Evolutionary conservation across 2,113 vertebrate species (phyloP), one percentile per base, ranked within the genome.

Genomic region (Rhegmatorhina hoffmannsi): DNA sequence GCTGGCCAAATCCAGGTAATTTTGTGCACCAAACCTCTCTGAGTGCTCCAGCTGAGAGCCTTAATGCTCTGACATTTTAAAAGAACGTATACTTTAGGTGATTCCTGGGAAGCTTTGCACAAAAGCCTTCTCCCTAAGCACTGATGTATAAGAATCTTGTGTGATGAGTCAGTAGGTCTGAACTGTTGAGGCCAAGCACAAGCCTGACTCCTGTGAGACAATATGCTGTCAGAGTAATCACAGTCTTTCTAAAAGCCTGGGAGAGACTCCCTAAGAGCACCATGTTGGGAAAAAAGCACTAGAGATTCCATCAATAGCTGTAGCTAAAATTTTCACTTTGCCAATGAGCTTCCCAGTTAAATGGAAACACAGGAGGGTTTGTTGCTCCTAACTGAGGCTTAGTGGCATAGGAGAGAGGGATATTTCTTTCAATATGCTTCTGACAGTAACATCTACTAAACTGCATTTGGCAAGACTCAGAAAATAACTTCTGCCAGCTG

Each of bases 1-100:
- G 2, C 38, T 20, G 17, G 4, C 36, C 38, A 84, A 74, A 81
- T 70, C n/a, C 38, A 47, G 23, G 31, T 44, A 0, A 1, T 40
- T 76, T 63, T 53, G 36, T 66, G 13, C 38, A 60, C 10, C 26
- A 40, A 46, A 87, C 49, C n/a, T 36, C 31, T 33, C 33, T 1
- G 6, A 79, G 28, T 33, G 28, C 31, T 92, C 19, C 17, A 38
- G 12, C 1, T 52, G 73, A 81, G 50, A 83, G 26, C 31, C 13
- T n/a, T 58, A 53, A 40, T 36, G 17, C 21, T 87, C 31, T 4
- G 2, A 6, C 1, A 12, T 68, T 53, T 47, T 29, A 64, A 52
- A 25, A 10, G 1, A 49, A 19, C 0, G 0, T 13, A 2, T 40
- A 1, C 3, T 26, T 46, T 10, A 10, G 28, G 49, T 84, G 28